Conservation (phyloP, 2,113 vertebrate species). For the Pangasianodon gigas region DNA sequence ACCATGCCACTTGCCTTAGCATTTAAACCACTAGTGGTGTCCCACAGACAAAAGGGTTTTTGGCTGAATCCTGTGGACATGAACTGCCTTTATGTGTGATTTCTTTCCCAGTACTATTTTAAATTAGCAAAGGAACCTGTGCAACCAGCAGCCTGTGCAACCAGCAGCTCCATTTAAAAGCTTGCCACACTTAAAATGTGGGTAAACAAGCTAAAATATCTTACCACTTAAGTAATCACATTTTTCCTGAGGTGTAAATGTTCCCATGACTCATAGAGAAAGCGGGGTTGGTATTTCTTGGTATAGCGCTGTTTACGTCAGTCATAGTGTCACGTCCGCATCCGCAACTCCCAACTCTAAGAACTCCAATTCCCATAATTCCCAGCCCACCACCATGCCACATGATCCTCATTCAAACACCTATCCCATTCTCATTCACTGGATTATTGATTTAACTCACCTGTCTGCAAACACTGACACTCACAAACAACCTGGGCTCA, state of each 20-base stretch:
- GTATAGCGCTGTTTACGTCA: not conserved
- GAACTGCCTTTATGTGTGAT: not conserved
- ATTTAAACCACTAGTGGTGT: slow-evolving; percentile 33
- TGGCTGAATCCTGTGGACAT: slow-evolving; percentile 30
- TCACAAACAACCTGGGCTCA: not conserved
- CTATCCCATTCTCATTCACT: not conserved
- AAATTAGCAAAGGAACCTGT: not conserved
- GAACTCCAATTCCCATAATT: not conserved
- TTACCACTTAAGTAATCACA: not conserved
- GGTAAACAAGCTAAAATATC: not conserved
- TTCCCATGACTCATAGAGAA: not conserved
- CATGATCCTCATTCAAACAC: not conserved
- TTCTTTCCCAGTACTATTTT: not conserved
- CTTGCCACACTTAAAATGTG: not conserved
- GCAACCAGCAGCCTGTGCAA: not conserved
- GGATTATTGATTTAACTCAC: not conserved
- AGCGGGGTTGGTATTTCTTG: not conserved
- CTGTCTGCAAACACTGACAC: not conserved
- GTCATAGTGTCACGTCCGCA: not conserved
- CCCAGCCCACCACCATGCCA: not conserved
- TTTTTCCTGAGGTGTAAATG: not conserved
- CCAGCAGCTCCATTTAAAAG: not conserved
- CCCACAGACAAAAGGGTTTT: slow-evolving; percentile 46
- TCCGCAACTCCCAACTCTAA: not conserved
- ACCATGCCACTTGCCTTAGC: slow-evolving; percentile 47